Base-by-base conservation (phyloP, 1,140 invertebrate genomes). In the Chironomus tepperi region DNA sequence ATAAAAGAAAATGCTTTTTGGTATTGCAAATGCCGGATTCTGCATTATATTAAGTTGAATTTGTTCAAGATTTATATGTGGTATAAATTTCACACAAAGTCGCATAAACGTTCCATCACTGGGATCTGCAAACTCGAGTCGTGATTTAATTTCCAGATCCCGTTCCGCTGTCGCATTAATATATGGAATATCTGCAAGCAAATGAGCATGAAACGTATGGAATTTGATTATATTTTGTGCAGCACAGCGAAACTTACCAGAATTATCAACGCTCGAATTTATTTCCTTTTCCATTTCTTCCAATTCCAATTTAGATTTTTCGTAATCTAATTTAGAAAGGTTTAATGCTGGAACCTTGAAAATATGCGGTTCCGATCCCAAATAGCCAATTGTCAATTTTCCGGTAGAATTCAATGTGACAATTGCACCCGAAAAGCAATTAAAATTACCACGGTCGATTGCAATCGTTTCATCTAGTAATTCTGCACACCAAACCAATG, bases 401-500 rank as follows among this genome's bases (percentile, higher is more conserved):
- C 81, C 81, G 0, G 73, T 79, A 7, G 77, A 74, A 1, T 79
- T 77, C 7, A 82, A 73, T 0, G 79, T 81, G 0, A 82, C 79
- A 10, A 82, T 79, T 34, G 76, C 80, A 1, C 81, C 81, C 0
- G 81, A 76, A 21, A 82, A 72, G 7, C 76, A 73, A 21, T 79
- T 77, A 3, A 81, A 76, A 78, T 82, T 82, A 15, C 81, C 79
- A 7, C 81, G 78, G 73, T 81, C 78, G 21, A 82, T 77, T 74
- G 81, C 81, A 19, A 82, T 79, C 7, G 76, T 42, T 47, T 79
- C 78, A 21, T 21, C 65, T 9, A 70, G 8, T 74, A 78, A 81
- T 80, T 93, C 89, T 0, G 91, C 89, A 7, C 91, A 90, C 93
- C 92, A 94, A 78, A 87, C 88, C 19, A 94, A 83, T 34, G 86